Conservation (phyloP, 2,113 vertebrate species). For the Podarcis raffonei region DNA sequence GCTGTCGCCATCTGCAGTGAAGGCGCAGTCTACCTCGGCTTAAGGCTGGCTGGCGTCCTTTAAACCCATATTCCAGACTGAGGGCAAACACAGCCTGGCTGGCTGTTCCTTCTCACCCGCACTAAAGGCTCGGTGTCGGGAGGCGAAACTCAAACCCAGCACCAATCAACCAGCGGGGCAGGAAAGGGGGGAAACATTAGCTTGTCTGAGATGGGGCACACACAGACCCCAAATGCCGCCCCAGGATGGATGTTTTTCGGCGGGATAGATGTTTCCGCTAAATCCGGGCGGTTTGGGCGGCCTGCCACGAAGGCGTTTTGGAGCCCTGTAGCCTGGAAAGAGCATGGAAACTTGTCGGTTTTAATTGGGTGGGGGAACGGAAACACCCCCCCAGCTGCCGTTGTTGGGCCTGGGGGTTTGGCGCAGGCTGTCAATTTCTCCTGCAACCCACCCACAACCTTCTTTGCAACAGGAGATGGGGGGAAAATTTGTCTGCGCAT, state of each 20-base stretch:
- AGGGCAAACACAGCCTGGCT: background rate
- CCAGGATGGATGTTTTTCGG: too few relatives aligned
- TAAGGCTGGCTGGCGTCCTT: background rate
- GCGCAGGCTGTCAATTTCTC: background rate
- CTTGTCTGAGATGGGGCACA: too few relatives aligned
- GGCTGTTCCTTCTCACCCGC: too few relatives aligned
- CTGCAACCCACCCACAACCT: background rate
- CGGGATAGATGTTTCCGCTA: too few relatives aligned
- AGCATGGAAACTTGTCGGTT: background rate
- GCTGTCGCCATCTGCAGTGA: too few relatives aligned
- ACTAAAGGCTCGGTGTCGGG: too few relatives aligned
- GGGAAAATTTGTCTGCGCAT: fast-evolving
- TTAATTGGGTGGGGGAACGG: constrained; percentile 4
- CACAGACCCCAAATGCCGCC: too few relatives aligned
- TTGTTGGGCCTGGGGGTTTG: too few relatives aligned
- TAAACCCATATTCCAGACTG: background rate
- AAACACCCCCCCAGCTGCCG: background rate
- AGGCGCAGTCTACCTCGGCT: too few relatives aligned
- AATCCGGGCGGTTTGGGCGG: background rate
- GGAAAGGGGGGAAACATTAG: too few relatives aligned
- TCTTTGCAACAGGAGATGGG: background rate
- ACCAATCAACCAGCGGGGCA: too few relatives aligned
- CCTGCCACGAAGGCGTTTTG: background rate
- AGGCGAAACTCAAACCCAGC: too few relatives aligned
- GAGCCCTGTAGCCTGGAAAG: background rate